Percentiles rank a stretch among this genome's conserved stretches.
Conservation (phyloP, 2,888 invertebrate genomes). For the Phengaris arion region DNA sequence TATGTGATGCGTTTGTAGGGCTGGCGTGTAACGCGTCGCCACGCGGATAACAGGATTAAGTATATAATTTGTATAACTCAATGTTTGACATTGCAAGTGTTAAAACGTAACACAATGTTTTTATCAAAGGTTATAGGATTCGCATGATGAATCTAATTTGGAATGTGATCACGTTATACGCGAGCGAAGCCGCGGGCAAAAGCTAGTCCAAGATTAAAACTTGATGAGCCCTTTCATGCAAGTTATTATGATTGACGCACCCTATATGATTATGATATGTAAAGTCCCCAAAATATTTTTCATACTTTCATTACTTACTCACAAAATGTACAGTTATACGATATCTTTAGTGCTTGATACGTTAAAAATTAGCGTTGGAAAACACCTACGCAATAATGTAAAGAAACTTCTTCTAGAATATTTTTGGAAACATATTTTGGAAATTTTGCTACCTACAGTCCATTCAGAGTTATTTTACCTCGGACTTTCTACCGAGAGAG, state of each 20-base stretch:
- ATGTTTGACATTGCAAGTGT: background rate
- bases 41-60: background rate
- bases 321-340: too few species aligned
- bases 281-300: background rate
- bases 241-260: constrained; percentile 9
- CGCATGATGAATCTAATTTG: background rate
- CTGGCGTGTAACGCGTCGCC: background rate
- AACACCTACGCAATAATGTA: too few species aligned
- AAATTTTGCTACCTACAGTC: too few species aligned
- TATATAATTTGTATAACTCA: too few species aligned
- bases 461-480: too few species aligned
- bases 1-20: background rate
- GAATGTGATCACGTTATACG: background rate
- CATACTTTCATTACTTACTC: background rate
- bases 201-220: background rate
- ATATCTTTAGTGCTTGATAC: too few species aligned
- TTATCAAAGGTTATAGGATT: background rate
- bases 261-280: background rate
- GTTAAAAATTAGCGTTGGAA: too few species aligned
- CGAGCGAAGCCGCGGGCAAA: too few species aligned
- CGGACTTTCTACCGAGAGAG: too few species aligned
- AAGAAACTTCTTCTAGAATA: too few species aligned
- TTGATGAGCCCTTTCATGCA: background rate
- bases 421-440: too few species aligned
- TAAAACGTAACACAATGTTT: background rate